These are phyloP conservation scores for Periophthalmodon schlosseri DNA, from an alignment of 2,113 vertebrate genomes.

Conservation along the genomic window DNA sequence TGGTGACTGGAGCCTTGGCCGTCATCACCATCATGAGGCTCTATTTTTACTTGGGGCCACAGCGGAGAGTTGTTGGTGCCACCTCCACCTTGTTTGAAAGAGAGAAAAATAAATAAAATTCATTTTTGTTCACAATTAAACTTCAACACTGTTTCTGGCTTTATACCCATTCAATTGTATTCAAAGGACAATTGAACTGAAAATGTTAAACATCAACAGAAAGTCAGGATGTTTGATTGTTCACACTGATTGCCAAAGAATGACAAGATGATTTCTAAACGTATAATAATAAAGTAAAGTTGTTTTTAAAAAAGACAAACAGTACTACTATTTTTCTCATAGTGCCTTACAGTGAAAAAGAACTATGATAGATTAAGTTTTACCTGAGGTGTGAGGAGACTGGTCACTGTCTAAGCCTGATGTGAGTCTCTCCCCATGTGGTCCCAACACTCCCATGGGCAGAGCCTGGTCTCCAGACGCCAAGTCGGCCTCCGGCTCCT, in stretches of 20 bases:
- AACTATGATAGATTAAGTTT: constrained; percentile 1
- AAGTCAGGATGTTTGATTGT: no score
- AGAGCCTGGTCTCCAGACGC: constrained; percentile 91
- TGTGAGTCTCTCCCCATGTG: constrained; percentile 86
- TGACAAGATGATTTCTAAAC: no score
- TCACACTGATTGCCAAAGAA: no score
- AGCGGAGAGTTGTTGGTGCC: constrained; percentile 89
- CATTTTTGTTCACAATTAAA: no score
- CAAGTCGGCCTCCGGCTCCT: constrained; percentile 89
- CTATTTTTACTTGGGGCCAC: constrained; percentile 97
- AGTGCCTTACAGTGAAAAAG: neutral
- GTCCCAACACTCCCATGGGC: constrained; percentile 88
- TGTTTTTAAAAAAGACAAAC: no score
- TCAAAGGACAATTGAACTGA: no score
- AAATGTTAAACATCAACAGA: no score
- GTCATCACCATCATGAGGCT: constrained; percentile 92
- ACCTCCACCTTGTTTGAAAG: constrained; percentile 73
- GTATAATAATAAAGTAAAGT: no score
- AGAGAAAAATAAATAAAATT: neutral
- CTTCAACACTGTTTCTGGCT: no score
- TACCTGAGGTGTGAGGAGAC: constrained; percentile 93
- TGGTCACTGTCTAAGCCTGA: constrained; percentile 88
- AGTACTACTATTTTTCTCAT: neutral
- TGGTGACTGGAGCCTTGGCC: constrained; percentile 80
- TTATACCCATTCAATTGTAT: no score